Percentiles rank a stretch among this genome's conserved stretches.
Conservation (phyloP, 1,140 invertebrate species). For the Pseudachorutes palmiensis region DNA sequence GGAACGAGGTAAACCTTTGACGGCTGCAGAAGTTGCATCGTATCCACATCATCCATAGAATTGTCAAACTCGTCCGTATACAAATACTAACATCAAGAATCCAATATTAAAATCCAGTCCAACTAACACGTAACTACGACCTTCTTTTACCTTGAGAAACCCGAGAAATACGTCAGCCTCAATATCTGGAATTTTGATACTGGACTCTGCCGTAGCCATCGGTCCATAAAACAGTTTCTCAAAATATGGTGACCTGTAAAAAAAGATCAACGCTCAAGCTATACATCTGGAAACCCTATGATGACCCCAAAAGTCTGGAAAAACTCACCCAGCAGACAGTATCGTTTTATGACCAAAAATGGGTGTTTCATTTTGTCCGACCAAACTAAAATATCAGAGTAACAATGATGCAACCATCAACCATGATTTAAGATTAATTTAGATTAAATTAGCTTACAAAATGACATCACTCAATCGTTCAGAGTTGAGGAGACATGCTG, state of each 20-base stretch:
- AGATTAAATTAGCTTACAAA: slow-evolving; percentile 12
- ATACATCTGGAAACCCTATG: neutral
- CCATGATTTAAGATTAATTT: no score
- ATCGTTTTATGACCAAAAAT: slow-evolving; percentile 36
- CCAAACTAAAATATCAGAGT: slow-evolving; percentile 6
- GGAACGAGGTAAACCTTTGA: slow-evolving; percentile 91
- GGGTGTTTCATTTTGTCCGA: slow-evolving; percentile 27
- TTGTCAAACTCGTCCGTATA: slow-evolving; percentile 38
- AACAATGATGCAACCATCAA: neutral
- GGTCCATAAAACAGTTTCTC: slow-evolving; percentile 33
- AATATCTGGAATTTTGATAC: slow-evolving; percentile 34
- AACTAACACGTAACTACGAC: neutral
- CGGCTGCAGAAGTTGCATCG: slow-evolving; percentile 42
- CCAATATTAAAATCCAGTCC: neutral
- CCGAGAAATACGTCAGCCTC: slow-evolving; percentile 35
- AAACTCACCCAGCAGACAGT: slow-evolving; percentile 27
- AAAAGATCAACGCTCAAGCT: neutral
- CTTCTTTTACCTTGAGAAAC: slow-evolving; percentile 32
- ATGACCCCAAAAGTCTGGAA: slow-evolving; percentile 10
- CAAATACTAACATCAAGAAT: slow-evolving; percentile 27
- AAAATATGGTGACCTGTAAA: slow-evolving; percentile 14
- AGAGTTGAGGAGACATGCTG: slow-evolving; percentile 34
- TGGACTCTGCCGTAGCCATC: slow-evolving; percentile 29
- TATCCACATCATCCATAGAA: slow-evolving; percentile 34
- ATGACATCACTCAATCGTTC: slow-evolving; percentile 32